Evolutionary conservation across 2,797 vertebrate species (phyloP).

Genomic region (Nyctibius grandis): DNA sequence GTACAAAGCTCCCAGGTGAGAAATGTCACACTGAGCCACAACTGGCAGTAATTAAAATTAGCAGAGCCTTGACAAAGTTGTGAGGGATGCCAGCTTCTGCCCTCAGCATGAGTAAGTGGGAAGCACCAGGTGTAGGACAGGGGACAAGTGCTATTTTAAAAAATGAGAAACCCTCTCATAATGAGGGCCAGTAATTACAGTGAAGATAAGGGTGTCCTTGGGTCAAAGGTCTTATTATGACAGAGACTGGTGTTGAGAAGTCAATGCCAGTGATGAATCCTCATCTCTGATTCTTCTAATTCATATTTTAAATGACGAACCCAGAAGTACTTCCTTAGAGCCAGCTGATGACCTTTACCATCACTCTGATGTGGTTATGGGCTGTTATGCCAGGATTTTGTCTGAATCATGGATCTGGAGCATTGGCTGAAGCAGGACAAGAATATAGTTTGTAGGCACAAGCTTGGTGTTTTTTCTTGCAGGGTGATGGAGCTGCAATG

Average conservation of each 20-base stretch:
- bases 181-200: conserved; percentile 65
- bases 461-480: neutral
- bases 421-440: neutral
- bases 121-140: conserved; percentile 52
- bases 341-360: conserved; percentile 53
- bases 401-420: neutral
- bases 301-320: conserved; percentile 57
- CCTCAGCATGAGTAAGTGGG: conserved; percentile 31
- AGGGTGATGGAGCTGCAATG: neutral
- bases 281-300: conserved; percentile 39
- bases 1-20: neutral
- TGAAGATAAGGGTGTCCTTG: conserved; percentile 47
- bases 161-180: conserved; percentile 61
- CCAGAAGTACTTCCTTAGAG: conserved; percentile 28
- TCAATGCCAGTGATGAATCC: neutral
- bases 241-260: neutral
- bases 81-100: conserved; percentile 18
- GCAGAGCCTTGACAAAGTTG: conserved; percentile 19
- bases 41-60: conserved; percentile 1
- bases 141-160: conserved; percentile 53
- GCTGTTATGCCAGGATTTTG: neutral
- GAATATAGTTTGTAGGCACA: neutral
- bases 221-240: conserved; percentile 62
- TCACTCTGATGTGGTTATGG: neutral
- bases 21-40: neutral